phyloP scores from a whole-genome alignment of 1,140 invertebrate genomes.

The Leguminivora glycinivorella region DNA sequence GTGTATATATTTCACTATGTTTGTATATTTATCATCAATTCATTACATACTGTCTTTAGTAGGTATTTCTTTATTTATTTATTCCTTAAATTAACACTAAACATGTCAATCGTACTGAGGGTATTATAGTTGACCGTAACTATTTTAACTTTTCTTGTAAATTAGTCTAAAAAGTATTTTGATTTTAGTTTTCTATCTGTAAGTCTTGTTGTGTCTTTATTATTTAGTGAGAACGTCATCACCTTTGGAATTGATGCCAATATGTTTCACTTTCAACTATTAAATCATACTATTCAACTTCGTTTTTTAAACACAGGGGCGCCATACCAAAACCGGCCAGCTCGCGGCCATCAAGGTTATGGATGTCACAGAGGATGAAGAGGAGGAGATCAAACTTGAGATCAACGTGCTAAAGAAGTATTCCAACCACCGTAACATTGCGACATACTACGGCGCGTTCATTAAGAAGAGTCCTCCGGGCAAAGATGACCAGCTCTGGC shows the following conservation, averaged over 20 bases:
- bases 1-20: too few relatives aligned
- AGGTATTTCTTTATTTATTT: too few relatives aligned
- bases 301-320: constrained; percentile 84
- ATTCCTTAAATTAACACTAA: too few relatives aligned
- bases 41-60: too few relatives aligned
- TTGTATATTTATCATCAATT: too few relatives aligned
- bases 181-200: too few relatives aligned
- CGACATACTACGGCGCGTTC: constrained; percentile 99
- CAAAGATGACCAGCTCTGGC: constrained; percentile 99
- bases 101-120: too few relatives aligned
- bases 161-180: too few relatives aligned
- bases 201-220: too few relatives aligned
- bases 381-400: constrained; percentile 99
- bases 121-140: too few relatives aligned
- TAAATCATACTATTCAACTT: background rate
- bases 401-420: constrained; percentile 99
- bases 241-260: background rate
- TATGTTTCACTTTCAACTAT: background rate
- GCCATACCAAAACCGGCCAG: constrained; percentile 99
- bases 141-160: too few relatives aligned
- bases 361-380: constrained; percentile 99
- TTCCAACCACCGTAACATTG: constrained; percentile 99
- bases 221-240: too few relatives aligned
- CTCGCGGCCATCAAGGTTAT: constrained; percentile 99
- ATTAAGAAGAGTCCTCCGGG: constrained; percentile 99